phyloP scores from a whole-genome alignment of 2,113 vertebrate species.

The Pogonocichla stellata region DNA sequence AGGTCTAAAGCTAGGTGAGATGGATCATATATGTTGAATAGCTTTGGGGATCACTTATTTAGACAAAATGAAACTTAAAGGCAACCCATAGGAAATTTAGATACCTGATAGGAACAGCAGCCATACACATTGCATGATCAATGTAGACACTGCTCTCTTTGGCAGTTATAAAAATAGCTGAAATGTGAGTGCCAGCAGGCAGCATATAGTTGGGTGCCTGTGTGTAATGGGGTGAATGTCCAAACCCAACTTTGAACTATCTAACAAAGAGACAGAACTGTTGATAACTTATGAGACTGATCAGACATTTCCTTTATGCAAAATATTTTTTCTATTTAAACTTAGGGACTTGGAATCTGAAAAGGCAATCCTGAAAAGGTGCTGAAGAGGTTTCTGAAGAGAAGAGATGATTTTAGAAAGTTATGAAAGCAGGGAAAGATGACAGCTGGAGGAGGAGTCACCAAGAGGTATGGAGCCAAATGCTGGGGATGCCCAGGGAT shows the following conservation, averaged over 20 bases:
- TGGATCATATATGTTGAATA: background rate
- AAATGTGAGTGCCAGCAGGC: background rate
- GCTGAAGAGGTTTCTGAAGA: background rate
- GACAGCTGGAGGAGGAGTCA: background rate
- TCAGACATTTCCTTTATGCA: background rate
- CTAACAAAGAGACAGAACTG: background rate
- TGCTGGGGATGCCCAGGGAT: background rate
- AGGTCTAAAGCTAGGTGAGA: background rate
- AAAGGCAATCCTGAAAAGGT: background rate
- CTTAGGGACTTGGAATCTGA: background rate
- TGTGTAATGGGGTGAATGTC: background rate
- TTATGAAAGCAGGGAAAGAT: background rate
- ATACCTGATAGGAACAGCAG: background rate
- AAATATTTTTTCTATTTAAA: background rate
- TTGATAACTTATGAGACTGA: background rate
- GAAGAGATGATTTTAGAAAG: background rate
- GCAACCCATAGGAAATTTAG: background rate
- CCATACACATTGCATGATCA: fast-evolving
- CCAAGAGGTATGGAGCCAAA: fast-evolving
- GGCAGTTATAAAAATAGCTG: background rate
- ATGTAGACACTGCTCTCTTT: background rate
- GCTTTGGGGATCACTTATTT: background rate
- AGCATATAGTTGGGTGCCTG: background rate
- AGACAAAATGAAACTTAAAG: background rate
- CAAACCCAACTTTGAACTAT: background rate